Evolutionary conservation across 2,888 invertebrate genomes (phyloP).

Genomic region (Temnothorax rugatulus): DNA sequence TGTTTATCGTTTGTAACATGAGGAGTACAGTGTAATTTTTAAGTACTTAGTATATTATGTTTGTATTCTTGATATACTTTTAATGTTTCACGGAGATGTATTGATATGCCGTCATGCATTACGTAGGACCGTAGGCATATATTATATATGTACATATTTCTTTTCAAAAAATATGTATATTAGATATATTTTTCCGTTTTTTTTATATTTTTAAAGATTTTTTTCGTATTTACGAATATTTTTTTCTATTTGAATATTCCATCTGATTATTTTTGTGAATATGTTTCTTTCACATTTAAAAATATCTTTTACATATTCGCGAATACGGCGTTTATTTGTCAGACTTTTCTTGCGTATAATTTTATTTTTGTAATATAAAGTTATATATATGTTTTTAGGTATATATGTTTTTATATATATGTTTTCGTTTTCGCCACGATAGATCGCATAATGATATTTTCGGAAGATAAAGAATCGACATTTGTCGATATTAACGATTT

Average conservation of each 20-base stretch:
- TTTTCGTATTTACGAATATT: neutral
- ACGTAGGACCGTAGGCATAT: neutral
- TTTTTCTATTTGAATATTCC: neutral
- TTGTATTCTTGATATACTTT: conserved; percentile 19
- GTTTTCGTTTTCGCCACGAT: neutral
- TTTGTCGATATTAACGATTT: conserved; percentile 18
- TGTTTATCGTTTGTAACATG: neutral
- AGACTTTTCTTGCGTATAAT: neutral
- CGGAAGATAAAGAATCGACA: neutral
- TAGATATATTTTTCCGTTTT: neutral
- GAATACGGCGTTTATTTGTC: neutral
- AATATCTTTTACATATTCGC: neutral
- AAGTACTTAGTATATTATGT: neutral
- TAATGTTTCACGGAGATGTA: neutral
- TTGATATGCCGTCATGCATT: neutral
- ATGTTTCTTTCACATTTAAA: neutral
- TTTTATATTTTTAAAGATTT: neutral
- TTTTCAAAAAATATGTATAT: neutral
- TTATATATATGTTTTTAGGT: neutral
- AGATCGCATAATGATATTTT: neutral
- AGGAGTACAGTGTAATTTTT: neutral
- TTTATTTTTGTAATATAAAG: neutral
- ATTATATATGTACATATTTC: neutral
- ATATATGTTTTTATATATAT: neutral
- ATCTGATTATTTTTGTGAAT: neutral